phyloP scores from a whole-genome alignment of 2,113 vertebrate species.

The Hippocampus barbouri region DNA sequence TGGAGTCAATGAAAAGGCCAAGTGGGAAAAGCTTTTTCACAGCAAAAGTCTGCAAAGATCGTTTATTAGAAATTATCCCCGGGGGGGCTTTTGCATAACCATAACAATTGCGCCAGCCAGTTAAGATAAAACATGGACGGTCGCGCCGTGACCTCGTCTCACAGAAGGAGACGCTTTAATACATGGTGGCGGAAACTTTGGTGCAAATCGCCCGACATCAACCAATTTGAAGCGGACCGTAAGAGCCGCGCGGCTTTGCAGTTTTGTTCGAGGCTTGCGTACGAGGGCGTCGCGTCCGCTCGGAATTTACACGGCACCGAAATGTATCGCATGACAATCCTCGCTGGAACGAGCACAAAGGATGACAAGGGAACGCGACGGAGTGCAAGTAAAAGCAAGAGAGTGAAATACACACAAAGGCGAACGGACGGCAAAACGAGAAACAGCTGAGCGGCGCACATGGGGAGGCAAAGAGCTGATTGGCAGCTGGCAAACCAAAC shows the following conservation, averaged over 20 bases:
- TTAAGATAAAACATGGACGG: background rate
- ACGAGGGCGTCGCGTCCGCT: no score
- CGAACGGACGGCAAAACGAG: background rate
- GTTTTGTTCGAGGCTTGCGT: no score
- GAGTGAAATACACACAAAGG: background rate
- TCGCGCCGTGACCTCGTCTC: background rate
- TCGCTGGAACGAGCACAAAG: background rate
- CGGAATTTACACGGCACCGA: no score
- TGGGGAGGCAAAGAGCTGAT: background rate
- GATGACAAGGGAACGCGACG: background rate
- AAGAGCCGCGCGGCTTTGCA: background rate
- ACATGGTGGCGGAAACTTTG: background rate
- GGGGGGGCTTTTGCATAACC: background rate
- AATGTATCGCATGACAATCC: background rate
- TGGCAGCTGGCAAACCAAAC: background rate
- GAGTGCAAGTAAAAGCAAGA: background rate
- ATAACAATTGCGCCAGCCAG: slow-evolving; percentile 9
- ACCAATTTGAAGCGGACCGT: background rate
- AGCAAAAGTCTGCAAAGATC: slow-evolving; percentile 18
- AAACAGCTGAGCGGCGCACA: background rate
- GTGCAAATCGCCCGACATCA: background rate
- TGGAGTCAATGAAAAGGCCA: slow-evolving; percentile 52
- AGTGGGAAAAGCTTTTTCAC: slow-evolving; percentile 43
- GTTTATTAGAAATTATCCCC: slow-evolving; percentile 23
- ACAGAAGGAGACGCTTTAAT: background rate